A percentile compares a stretch with the other conserved stretches of the same genome.
These are phyloP conservation scores for Oryzias celebensis DNA, from an alignment of 2,113 vertebrate species.

Conservation along the genomic window DNA sequence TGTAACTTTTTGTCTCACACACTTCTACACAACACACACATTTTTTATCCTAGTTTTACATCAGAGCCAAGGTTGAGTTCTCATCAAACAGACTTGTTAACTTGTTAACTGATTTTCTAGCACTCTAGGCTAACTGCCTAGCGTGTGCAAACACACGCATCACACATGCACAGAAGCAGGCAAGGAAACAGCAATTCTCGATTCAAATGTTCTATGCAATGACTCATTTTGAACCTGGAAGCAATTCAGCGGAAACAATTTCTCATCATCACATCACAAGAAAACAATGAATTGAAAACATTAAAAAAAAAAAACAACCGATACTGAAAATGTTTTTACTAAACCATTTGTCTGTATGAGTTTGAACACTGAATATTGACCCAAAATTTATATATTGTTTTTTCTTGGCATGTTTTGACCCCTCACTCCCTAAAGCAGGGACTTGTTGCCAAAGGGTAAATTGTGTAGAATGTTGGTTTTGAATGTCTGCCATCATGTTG, in stretches of 20 bases:
- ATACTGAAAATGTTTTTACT: conserved; percentile 83
- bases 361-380: conserved; percentile 73
- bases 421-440: conserved; percentile 72
- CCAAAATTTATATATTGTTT: conserved; percentile 74
- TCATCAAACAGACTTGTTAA: conserved; percentile 44
- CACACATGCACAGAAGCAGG: conserved; percentile 28
- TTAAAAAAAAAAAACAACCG: conserved; percentile 63
- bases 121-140: conserved; percentile 70
- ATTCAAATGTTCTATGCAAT: conserved; percentile 98
- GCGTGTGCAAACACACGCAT: conserved; percentile 34
- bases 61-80: conserved; percentile 56
- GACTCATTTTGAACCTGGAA: conserved; percentile 88
- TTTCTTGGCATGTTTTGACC: conserved; percentile 94
- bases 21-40: conserved; percentile 8
- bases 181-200: conserved; percentile 81
- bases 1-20: neutral
- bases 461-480: conserved; percentile 82
- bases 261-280: conserved; percentile 79
- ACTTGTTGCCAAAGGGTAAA: conserved; percentile 93
- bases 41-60: conserved; percentile 41
- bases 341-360: conserved; percentile 84
- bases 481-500: conserved; percentile 85
- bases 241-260: conserved; percentile 78
- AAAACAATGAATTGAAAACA: conserved; percentile 77
- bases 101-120: conserved; percentile 50